Base-by-base conservation (phyloP, 2,888 invertebrate genomes). In the Scotopteryx bipunctaria region DNA sequence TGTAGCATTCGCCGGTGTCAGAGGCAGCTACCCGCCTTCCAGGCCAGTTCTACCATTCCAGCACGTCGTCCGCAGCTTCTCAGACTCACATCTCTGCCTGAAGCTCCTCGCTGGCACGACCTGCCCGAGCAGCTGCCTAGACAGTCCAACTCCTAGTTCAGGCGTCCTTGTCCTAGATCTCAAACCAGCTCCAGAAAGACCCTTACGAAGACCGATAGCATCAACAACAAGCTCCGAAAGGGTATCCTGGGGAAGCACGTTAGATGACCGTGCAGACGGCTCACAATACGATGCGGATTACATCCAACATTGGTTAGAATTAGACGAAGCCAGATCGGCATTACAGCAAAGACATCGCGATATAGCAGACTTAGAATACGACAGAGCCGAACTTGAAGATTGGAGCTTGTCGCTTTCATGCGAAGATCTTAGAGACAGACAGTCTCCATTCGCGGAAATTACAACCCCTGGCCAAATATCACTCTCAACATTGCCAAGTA, bases 371-470 rank as follows among this genome's bases (percentile, higher is more conserved):
- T 82, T 94, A 67, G 94, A 95, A 76, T 95, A 95, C 69, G 95
- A 95, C 71, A 91, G 93, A 63, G 93, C 94, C 2, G 95, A 95
- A 77, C 81, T 95, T 58, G 95, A 95, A 81, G 95, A 95, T 76
- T 95, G 95, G 95, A 95, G 94, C 73, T 87, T 94, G 71, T 94
- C 94, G 35, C 81, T 95, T 55, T 94, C 94, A 0, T 93, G 92
- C 61, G 94, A 94, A 73, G 94, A 94, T 78, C 86, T 94, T 51
- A 87, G 91, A 65, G 93, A 93, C 61, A 78, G 91, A 48, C 88
- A 87, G 61, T 88, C 90, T 9, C 88, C 88, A 11, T 87, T 86
- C 61, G 88, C 87, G 32, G 89, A 90, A 77, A 90, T 87, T 59
- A 86, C 90, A 3, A 93, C 93, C 2, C 93, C 93, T 0, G 93